These are phyloP conservation scores for Bradynema listronoti DNA, from an alignment of 1,140 invertebrate genomes.

Conservation along the genomic window DNA sequence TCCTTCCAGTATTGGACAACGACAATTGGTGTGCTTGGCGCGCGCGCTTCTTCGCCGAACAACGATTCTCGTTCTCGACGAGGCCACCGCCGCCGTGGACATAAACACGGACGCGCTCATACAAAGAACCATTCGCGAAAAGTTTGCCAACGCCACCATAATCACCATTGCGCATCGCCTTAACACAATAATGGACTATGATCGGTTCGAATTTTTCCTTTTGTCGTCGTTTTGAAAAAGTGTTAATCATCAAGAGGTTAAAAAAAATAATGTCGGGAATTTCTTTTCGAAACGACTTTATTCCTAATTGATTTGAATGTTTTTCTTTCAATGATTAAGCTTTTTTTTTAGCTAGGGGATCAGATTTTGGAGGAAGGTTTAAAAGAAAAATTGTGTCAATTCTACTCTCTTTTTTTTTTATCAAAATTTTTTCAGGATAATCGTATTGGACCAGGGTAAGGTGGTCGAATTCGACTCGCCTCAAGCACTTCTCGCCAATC, in stretches of 20 bases:
- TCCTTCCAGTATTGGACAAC: conserved; percentile 61
- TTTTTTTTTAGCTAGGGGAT: too few species aligned
- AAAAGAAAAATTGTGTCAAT: background rate
- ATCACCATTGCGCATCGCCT: conserved; percentile 64
- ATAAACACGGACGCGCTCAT: conserved; percentile 57
- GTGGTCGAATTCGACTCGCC: conserved; percentile 60
- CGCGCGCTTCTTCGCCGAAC: conserved; percentile 60
- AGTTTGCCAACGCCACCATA: conserved; percentile 62
- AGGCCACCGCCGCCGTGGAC: conserved; percentile 59
- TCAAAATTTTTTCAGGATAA: conserved; percentile 58
- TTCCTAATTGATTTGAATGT: too few species aligned
- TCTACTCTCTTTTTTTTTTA: conserved; percentile 41
- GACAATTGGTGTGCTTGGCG: conserved; percentile 62
- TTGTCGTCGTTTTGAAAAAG: conserved; percentile 10
- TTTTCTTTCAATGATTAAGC: too few species aligned
- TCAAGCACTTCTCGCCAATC: conserved; percentile 33
- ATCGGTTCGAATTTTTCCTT: too few species aligned
- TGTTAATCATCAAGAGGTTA: too few species aligned
- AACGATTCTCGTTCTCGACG: conserved; percentile 60
- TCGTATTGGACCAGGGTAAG: conserved; percentile 68
- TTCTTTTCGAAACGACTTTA: too few species aligned
- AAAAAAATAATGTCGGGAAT: too few species aligned
- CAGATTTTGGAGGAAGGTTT: conserved; percentile 40
- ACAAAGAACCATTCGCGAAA: conserved; percentile 52
- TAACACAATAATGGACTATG: conserved; percentile 62